Conservation (phyloP, 92 coral and sea anemone species). For the Paragorgia papillata region DNA sequence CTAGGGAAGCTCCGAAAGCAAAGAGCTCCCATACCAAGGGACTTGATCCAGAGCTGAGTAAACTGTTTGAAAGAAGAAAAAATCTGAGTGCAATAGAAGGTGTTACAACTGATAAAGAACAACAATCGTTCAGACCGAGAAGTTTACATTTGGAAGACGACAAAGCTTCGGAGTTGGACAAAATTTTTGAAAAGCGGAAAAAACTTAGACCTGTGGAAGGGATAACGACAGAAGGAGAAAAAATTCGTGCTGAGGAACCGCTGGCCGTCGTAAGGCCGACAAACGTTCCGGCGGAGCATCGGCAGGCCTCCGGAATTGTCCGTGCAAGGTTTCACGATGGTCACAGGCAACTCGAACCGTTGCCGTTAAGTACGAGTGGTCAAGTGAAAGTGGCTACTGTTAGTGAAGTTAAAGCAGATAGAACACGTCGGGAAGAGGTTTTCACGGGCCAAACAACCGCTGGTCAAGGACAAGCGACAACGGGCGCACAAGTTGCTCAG, state of each 20-base stretch:
- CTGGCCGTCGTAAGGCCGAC: not conserved
- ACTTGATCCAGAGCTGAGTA: slow-evolving; percentile 14
- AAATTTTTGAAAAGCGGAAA: slow-evolving; percentile 21
- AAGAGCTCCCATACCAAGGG: not conserved
- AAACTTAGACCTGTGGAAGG: slow-evolving; percentile 7
- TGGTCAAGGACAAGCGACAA: not conserved
- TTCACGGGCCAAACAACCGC: not conserved
- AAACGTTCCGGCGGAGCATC: not conserved
- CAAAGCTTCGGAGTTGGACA: slow-evolving; percentile 21
- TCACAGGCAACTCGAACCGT: slow-evolving; percentile 18
- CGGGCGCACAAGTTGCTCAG: not conserved
- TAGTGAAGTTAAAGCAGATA: not conserved
- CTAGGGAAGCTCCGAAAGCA: not conserved
- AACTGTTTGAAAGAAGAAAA: slow-evolving; percentile 14
- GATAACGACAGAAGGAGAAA: not conserved
- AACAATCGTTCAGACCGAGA: slow-evolving; percentile 11
- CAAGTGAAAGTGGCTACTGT: slow-evolving; percentile 17
- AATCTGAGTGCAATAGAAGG: slow-evolving; percentile 15
- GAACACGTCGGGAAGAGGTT: not conserved
- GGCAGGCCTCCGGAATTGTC: slow-evolving; percentile 1
- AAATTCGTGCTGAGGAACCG: not conserved
- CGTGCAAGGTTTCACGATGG: slow-evolving; percentile 32
- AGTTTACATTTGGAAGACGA: slow-evolving; percentile 19
- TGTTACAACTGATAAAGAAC: not conserved
- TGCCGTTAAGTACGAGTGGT: slow-evolving; percentile 3